Evolutionary conservation across 2,888 invertebrate species (phyloP), one percentile per base, ranked within the genome.

Genomic region (Ectemnius cavifrons): DNA sequence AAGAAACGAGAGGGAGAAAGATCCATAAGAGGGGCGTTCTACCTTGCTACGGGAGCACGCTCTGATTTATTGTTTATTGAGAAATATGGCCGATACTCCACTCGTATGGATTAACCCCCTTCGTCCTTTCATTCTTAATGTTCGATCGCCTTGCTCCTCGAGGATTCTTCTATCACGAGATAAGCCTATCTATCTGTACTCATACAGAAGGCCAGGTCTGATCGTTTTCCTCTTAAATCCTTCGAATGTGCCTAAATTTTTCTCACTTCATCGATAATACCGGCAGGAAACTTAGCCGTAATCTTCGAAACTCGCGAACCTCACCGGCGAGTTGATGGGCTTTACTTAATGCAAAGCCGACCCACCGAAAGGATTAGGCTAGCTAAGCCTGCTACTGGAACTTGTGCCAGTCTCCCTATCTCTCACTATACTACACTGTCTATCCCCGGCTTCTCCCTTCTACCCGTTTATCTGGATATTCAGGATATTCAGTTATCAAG

Each of bases 31-130:
- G 85, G 79, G 76, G 82, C 79, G 77, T 79, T 82, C 82, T 82
- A 83, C 80, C 79, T 82, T 80, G 73, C 77, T 75, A 72, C 75
- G 85, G 2, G 37, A 86, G 84, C 83, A 85, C 81, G 78, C 68
- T 82, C 85, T 90, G 90, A 91, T 91, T 90, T 90, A 91, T 91
- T 84, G 90, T 89, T 90, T 90, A 91, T 91, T 90, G 90, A 90
- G 91, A 91, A 91, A 90, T 91, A 91, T 90, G 87, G 88, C 86
- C 84, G 85, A 84, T 82, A 82, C 85, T 80, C 62, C 68, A 74
- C 80, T 82, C 73, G 82, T 74, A 80, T 81, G 88, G 88, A 89
- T 89, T 89, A 89, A 89, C 88, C 87, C 85, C 86, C 73, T 83
- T 76, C 67, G 60, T 70, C 62, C 74, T 71, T 61, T 80, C 66